Conservation (phyloP, 2,797 vertebrate genomes). For the Onychomys torridus region DNA sequence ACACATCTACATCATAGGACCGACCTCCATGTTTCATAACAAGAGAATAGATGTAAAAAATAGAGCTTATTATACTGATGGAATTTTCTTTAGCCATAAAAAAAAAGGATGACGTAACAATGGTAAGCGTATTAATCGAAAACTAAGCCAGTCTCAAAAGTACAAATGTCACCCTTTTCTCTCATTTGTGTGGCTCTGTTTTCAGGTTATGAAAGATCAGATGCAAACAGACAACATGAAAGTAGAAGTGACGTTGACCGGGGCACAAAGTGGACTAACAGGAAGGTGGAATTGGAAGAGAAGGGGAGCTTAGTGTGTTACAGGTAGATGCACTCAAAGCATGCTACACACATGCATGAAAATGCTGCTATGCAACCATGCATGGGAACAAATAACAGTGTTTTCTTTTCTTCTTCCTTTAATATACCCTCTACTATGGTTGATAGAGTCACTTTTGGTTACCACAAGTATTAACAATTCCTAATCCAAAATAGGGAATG, state of each 20-base stretch:
- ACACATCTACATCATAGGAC: not conserved
- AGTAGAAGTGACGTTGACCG: not conserved
- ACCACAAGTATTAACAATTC: not conserved
- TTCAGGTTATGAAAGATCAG: not conserved
- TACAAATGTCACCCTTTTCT: not conserved
- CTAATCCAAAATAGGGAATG: not conserved
- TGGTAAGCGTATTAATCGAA: not conserved
- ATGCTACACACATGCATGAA: not conserved
- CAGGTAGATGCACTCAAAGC: not conserved
- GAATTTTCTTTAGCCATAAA: not conserved
- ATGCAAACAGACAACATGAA: not conserved
- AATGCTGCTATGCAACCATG: not conserved
- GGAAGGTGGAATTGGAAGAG: not conserved
- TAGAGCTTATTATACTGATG: not conserved
- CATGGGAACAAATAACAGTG: not conserved
- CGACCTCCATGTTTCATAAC: not conserved
- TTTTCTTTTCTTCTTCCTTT: not conserved
- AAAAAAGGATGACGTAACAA: not conserved
- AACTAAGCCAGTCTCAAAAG: not conserved
- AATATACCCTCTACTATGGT: not conserved
- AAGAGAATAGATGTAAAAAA: not conserved
- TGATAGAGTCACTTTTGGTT: not conserved
- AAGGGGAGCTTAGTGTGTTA: not conserved
- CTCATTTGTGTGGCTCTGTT: not conserved
- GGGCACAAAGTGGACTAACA: not conserved